phyloP scores from a whole-genome alignment of 2,888 invertebrate genomes.

The Drosophila ustulata region DNA sequence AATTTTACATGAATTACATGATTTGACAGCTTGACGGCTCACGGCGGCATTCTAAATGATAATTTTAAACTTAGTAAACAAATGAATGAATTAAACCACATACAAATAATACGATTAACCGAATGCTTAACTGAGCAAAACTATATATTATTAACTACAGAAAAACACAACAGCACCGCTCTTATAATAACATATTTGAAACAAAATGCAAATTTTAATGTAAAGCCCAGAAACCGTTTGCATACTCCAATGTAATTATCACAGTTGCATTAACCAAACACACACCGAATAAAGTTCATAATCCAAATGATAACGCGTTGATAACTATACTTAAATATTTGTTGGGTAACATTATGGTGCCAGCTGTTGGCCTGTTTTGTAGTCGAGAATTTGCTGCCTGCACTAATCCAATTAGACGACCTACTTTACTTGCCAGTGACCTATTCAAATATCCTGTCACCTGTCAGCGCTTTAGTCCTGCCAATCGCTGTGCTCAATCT shows the following conservation, averaged over 20 bases:
- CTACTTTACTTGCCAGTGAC: neutral
- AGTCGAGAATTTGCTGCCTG: neutral
- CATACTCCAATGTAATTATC: slow-evolving; percentile 59
- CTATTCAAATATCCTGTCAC: slow-evolving; percentile 6
- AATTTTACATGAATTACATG: slow-evolving; percentile 25
- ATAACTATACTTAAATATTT: neutral
- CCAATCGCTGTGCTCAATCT: slow-evolving; percentile 38
- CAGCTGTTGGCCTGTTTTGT: neutral
- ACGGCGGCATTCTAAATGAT: slow-evolving; percentile 21
- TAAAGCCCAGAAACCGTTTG: slow-evolving; percentile 34
- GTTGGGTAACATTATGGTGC: neutral
- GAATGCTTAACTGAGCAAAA: slow-evolving; percentile 33
- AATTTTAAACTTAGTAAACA: slow-evolving; percentile 22
- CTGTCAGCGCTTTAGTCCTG: neutral
- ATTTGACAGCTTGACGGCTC: slow-evolving; percentile 29
- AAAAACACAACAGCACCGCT: slow-evolving; percentile 29
- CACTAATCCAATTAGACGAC: slow-evolving; percentile 3
- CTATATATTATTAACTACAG: slow-evolving; percentile 24
- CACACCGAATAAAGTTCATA: slow-evolving; percentile 67
- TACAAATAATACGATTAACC: slow-evolving; percentile 20
- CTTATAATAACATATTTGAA: slow-evolving; percentile 16
- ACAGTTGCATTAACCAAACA: slow-evolving; percentile 51
- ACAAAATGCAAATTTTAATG: slow-evolving; percentile 46
- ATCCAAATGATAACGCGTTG: slow-evolving; percentile 38
- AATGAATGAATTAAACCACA: slow-evolving; percentile 9